These are phyloP conservation scores for Salpingus planirostris DNA, from an alignment of 2,888 invertebrate genomes.

Conservation along the genomic window DNA sequence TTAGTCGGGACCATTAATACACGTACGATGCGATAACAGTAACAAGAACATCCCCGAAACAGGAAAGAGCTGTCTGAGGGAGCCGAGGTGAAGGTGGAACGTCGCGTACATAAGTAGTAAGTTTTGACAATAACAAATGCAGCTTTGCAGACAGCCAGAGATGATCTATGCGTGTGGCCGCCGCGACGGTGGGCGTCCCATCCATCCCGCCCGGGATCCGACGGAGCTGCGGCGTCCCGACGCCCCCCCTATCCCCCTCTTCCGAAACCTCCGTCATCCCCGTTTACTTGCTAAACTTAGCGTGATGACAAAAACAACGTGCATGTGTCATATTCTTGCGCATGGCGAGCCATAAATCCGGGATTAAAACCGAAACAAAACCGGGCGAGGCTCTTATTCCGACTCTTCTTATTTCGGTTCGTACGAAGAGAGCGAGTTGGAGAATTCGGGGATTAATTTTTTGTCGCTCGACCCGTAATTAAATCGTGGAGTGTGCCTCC, in stretches of 20 bases:
- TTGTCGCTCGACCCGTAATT: background rate
- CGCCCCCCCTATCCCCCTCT: slow-evolving; percentile 7
- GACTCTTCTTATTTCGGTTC: no score
- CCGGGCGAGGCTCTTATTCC: no score
- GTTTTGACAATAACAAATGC: slow-evolving; percentile 24
- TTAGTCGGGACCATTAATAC: slow-evolving; percentile 12
- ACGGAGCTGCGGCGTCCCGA: slow-evolving; percentile 16
- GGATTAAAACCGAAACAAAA: no score
- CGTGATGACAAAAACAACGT: slow-evolving; percentile 27
- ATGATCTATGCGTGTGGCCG: slow-evolving; percentile 35
- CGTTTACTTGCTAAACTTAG: slow-evolving; percentile 33
- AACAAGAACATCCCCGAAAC: slow-evolving; percentile 18
- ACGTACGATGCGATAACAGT: slow-evolving; percentile 11
- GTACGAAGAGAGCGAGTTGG: no score
- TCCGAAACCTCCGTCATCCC: slow-evolving; percentile 15
- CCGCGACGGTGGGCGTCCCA: slow-evolving; percentile 24
- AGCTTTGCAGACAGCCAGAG: slow-evolving; percentile 17
- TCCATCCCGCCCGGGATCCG: no score
- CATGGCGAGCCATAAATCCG: slow-evolving; percentile 19
- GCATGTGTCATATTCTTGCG: slow-evolving; percentile 21
- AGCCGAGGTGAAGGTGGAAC: slow-evolving; percentile 15
- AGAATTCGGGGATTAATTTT: background rate
- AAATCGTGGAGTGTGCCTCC: no score
- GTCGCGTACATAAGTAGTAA: slow-evolving; percentile 19
- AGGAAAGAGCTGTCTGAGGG: slow-evolving; percentile 20